A percentile compares a stretch with the other conserved stretches of the same genome.
phyloP scores from a whole-genome alignment of 2,113 vertebrate species.

The Lates calcarifer region DNA sequence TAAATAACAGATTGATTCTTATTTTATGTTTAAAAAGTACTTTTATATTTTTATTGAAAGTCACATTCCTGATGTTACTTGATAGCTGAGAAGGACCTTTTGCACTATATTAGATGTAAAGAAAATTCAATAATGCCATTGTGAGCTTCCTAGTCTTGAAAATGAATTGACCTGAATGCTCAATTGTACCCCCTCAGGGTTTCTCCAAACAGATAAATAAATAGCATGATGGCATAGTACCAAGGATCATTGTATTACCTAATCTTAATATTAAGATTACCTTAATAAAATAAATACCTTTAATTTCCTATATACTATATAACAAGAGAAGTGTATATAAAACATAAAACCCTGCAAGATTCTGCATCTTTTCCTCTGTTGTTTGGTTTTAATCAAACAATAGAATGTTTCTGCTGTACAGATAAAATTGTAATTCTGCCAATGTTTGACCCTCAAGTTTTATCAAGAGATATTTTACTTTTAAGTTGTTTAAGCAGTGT shows the following conservation, averaged over 20 bases:
- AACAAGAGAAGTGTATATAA: too few species aligned
- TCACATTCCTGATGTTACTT: constrained; percentile 1
- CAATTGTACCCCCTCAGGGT: neutral
- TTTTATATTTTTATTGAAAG: neutral
- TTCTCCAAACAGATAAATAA: constrained; percentile 8
- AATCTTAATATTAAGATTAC: constrained; percentile 10
- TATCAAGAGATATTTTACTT: neutral
- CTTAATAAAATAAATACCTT: neutral
- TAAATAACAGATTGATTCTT: neutral
- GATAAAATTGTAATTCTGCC: neutral
- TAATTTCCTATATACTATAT: neutral
- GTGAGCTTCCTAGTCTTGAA: neutral
- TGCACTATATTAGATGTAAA: neutral
- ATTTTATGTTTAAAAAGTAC: neutral
- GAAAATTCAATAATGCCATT: neutral
- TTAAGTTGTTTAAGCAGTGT: neutral
- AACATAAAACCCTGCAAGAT: neutral
- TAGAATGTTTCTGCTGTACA: neutral
- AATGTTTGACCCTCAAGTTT: neutral
- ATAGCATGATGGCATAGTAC: neutral
- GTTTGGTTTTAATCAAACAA: constrained; percentile 2
- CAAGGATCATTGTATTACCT: neutral
- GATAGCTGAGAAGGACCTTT: constrained; percentile 15
- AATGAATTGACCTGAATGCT: constrained; percentile 16
- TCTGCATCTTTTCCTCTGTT: neutral